phyloP scores from a whole-genome alignment of 2,888 invertebrate species.

The Lepidocyrtoides sp. region DNA sequence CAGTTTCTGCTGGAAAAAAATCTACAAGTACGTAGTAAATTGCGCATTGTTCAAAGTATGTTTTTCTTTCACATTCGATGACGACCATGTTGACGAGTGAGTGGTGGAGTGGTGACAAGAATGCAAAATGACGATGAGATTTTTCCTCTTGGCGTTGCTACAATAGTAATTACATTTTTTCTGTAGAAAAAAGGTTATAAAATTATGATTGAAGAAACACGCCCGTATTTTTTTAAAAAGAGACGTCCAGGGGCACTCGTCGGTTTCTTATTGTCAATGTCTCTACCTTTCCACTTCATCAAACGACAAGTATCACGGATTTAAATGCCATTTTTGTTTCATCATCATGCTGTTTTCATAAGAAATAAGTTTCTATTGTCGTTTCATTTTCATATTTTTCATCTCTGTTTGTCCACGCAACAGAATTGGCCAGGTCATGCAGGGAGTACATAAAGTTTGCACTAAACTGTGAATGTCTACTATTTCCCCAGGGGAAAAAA shows the following conservation, averaged over 20 bases:
- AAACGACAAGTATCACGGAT: background rate
- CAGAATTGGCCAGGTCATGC: slow-evolving; percentile 21
- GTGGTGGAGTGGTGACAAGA: slow-evolving; percentile 18
- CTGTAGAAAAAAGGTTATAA: background rate
- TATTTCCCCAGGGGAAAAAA: background rate
- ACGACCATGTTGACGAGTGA: slow-evolving; percentile 3
- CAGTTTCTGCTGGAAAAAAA: slow-evolving; percentile 41
- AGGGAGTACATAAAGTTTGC: background rate
- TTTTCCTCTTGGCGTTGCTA: background rate
- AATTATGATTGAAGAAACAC: background rate
- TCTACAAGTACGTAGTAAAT: background rate
- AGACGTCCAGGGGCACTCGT: slow-evolving; percentile 23
- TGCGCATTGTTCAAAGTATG: background rate
- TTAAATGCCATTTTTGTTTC: background rate
- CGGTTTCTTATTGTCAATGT: background rate
- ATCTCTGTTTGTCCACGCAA: background rate
- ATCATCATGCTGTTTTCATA: background rate
- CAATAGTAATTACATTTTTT: slow-evolving; percentile 20
- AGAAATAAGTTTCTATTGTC: background rate
- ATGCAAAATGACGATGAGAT: slow-evolving; percentile 12
- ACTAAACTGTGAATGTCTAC: background rate
- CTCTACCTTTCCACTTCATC: background rate
- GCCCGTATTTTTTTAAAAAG: background rate
- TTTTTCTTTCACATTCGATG: background rate
- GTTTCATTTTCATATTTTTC: background rate